phyloP scores from a whole-genome alignment of 1,140 invertebrate species.

The Gryon sp. region DNA sequence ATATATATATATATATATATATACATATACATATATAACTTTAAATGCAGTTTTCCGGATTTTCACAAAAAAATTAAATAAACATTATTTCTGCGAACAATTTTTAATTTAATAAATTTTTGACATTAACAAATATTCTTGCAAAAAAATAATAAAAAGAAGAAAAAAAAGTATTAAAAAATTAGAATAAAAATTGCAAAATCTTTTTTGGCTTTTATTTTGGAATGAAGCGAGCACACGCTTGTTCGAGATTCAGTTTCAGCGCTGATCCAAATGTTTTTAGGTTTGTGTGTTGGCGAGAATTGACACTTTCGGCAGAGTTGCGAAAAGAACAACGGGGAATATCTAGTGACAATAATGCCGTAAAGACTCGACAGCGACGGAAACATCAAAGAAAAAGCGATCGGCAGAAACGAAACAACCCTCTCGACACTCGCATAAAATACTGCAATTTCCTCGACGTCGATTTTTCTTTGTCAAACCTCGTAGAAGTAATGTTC shows the following conservation, averaged over 20 bases:
- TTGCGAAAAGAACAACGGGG: constrained; percentile 52
- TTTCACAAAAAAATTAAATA: too few relatives aligned
- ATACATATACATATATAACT: too few relatives aligned
- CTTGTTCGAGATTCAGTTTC: constrained; percentile 31
- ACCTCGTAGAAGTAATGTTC: constrained; percentile 66
- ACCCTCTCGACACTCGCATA: constrained; percentile 50
- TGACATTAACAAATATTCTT: too few relatives aligned
- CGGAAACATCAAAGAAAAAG: constrained; percentile 62
- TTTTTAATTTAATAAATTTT: too few relatives aligned
- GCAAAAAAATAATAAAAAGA: background rate
- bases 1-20: too few relatives aligned
- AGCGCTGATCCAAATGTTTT: constrained; percentile 22
- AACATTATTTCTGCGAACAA: constrained; percentile 30
- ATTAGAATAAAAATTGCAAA: constrained; percentile 12
- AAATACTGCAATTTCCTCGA: constrained; percentile 39
- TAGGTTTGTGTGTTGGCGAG: constrained; percentile 32
- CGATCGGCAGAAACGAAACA: constrained; percentile 56
- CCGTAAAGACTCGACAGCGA: constrained; percentile 36
- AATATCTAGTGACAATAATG: constrained; percentile 54
- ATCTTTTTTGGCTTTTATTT: constrained; percentile 14
- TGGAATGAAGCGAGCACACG: constrained; percentile 29
- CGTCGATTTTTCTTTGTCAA: constrained; percentile 66
- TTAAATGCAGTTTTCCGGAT: too few relatives aligned
- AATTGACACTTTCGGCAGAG: constrained; percentile 52
- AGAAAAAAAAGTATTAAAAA: too few relatives aligned